phyloP scores from a whole-genome alignment of 1,140 invertebrate species.

The Saccostrea glomerata region DNA sequence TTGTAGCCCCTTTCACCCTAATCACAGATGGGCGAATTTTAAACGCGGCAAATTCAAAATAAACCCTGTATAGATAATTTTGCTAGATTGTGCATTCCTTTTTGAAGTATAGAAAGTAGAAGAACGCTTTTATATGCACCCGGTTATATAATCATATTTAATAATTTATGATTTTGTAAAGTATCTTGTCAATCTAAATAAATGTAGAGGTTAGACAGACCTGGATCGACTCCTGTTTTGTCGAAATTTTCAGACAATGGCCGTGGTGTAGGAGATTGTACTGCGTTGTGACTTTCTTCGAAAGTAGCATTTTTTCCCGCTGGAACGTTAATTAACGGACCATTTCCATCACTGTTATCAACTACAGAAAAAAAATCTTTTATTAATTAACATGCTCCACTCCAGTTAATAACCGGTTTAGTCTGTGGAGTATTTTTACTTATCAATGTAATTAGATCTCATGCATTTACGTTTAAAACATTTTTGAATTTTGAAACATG shows the following conservation, averaged over 20 bases:
- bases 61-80: too few relatives aligned
- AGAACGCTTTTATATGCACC: neutral
- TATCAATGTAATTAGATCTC: too few relatives aligned
- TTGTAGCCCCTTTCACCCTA: too few relatives aligned
- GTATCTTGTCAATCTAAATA: too few relatives aligned
- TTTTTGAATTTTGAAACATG: too few relatives aligned
- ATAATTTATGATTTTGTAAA: neutral
- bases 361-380: neutral
- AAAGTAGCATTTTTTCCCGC: neutral
- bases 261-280: neutral
- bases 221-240: slow-evolving; percentile 12
- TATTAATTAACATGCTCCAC: neutral
- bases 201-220: neutral
- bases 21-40: too few relatives aligned
- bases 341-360: neutral
- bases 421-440: too few relatives aligned
- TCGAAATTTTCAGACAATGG: neutral
- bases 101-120: neutral
- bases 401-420: too few relatives aligned
- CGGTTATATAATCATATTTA: neutral
- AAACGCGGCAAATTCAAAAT: too few relatives aligned
- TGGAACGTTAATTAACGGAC: neutral
- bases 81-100: too few relatives aligned
- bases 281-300: neutral
- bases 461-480: too few relatives aligned